phyloP scores from a whole-genome alignment of 2,797 vertebrate species.

The Sardinella longiceps region DNA sequence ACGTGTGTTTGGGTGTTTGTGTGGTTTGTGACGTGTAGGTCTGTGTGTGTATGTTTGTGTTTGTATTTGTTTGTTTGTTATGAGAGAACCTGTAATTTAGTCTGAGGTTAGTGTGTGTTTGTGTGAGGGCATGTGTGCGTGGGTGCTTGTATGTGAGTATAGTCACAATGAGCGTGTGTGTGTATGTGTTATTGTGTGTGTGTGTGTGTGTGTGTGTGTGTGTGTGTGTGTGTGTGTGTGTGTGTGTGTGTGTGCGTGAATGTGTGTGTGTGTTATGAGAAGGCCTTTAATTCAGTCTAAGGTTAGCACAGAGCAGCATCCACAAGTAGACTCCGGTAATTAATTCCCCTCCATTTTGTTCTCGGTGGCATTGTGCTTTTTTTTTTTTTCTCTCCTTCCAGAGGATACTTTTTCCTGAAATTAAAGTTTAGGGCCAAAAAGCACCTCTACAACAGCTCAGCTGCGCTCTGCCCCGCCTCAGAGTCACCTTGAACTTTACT shows the following conservation, averaged over 20 bases:
- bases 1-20: not conserved
- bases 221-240: not conserved
- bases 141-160: no score
- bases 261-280: not conserved
- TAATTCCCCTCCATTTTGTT: not conserved
- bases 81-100: no score
- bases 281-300: slow-evolving; percentile 6
- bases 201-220: not conserved
- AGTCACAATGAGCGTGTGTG: not conserved
- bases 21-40: not conserved
- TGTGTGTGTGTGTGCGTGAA: not conserved
- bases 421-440: slow-evolving; percentile 22
- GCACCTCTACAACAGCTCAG: slow-evolving; percentile 29
- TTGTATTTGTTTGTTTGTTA: not conserved
- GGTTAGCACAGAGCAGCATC: slow-evolving; percentile 11
- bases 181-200: not conserved
- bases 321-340: slow-evolving; percentile 13
- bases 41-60: not conserved
- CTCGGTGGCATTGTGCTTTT: not conserved
- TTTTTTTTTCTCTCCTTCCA: no score
- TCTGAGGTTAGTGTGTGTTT: not conserved
- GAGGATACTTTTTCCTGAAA: not conserved
- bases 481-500: slow-evolving; percentile 44
- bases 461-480: no score
- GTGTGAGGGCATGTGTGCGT: not conserved